Conservation (phyloP, 2,888 invertebrate genomes). For the Zygaena filipendulae region DNA sequence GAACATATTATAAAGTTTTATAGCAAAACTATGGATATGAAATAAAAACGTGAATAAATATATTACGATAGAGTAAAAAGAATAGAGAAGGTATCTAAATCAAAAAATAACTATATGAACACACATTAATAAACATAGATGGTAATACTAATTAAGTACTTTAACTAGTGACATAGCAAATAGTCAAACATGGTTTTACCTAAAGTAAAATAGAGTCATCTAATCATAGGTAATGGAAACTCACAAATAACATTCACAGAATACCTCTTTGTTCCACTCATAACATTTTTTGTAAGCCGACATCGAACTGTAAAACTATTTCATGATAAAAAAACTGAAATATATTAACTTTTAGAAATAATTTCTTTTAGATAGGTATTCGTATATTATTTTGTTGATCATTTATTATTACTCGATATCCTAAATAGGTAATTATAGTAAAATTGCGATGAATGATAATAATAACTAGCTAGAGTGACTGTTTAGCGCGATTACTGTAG, state of each 20-base stretch:
- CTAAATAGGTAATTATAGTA: too few relatives aligned
- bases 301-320: conserved; percentile 62
- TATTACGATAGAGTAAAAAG: conserved; percentile 34
- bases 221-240: conserved; percentile 35
- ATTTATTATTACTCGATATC: too few relatives aligned
- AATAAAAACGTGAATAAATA: too few relatives aligned
- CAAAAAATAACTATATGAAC: conserved; percentile 17
- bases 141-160: too few relatives aligned
- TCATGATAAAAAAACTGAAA: conserved; percentile 51
- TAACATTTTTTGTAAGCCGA: conserved; percentile 64
- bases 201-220: conserved; percentile 22
- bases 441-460: too few relatives aligned
- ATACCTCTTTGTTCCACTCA: conserved; percentile 62
- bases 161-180: too few relatives aligned
- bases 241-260: conserved; percentile 52
- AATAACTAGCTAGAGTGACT: too few relatives aligned
- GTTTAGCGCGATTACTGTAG: too few relatives aligned
- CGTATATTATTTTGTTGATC: too few relatives aligned
- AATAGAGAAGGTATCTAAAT: conserved; percentile 16
- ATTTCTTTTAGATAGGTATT: too few relatives aligned
- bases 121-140: too few relatives aligned
- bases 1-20: conserved; percentile 33
- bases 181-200: conserved; percentile 27
- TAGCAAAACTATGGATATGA: conserved; percentile 37
- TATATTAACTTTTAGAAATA: too few relatives aligned